These are phyloP conservation scores for Adelosebastes latens DNA, from an alignment of 2,797 vertebrate species.

Conservation along the genomic window DNA sequence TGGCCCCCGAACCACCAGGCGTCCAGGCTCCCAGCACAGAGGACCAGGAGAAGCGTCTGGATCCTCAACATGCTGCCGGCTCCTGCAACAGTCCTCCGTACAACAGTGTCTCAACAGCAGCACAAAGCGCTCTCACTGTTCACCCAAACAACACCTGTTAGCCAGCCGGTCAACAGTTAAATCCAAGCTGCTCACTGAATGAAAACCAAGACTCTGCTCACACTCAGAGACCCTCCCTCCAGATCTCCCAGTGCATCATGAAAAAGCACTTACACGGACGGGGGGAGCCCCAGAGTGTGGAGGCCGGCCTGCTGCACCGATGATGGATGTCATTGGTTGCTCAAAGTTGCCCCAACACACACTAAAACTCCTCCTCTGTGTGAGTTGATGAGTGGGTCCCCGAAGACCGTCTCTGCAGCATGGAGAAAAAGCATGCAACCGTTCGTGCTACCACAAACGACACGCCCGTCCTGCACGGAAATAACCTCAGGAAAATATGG, in stretches of 20 bases:
- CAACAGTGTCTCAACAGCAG: constrained; percentile 13
- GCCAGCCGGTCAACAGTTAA: constrained; percentile 38
- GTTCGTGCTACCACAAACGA: constrained; percentile 18
- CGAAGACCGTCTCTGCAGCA: constrained; percentile 22
- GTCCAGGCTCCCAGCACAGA: constrained; percentile 46
- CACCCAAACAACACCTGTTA: constrained; percentile 39
- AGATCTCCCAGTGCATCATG: constrained; percentile 16
- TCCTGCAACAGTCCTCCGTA: not conserved
- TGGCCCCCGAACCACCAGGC: constrained; percentile 34
- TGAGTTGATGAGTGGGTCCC: constrained; percentile 47
- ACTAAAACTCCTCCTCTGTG: constrained; percentile 60
- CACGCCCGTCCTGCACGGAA: constrained; percentile 31
- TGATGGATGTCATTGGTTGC: constrained; percentile 49
- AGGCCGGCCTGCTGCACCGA: constrained; percentile 46
- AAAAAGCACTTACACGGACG: constrained; percentile 24
- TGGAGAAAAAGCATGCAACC: constrained; percentile 20
- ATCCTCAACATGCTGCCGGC: constrained; percentile 58
- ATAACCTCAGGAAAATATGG: constrained; percentile 1
- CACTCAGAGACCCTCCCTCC: constrained; percentile 58
- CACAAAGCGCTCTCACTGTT: constrained; percentile 29
- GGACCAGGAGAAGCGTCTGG: constrained; percentile 58
- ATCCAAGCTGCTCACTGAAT: constrained; percentile 37
- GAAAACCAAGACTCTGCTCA: constrained; percentile 35
- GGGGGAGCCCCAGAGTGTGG: constrained; percentile 30
- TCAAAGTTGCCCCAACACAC: constrained; percentile 41